Conservation (phyloP, 2,888 invertebrate species). For the Apamea epomidion region DNA sequence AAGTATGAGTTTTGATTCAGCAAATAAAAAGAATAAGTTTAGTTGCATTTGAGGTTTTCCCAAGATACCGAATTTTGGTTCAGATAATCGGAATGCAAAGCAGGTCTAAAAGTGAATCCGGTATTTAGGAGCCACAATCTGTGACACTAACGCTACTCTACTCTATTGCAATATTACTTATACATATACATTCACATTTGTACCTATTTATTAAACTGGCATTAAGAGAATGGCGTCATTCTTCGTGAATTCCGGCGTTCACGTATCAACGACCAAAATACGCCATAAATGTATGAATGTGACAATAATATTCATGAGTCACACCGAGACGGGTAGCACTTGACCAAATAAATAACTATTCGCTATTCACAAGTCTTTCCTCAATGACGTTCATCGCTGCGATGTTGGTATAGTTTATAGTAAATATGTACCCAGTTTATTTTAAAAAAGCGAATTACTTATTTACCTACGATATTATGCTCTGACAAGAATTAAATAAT, state of each 20-base stretch:
- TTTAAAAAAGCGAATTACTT: not conserved
- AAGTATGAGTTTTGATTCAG: not conserved
- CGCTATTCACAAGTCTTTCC: slow-evolving; percentile 80
- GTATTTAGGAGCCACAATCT: slow-evolving; percentile 24
- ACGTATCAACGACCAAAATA: slow-evolving; percentile 85
- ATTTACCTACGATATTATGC: slow-evolving; percentile 1
- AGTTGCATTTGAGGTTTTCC: not conserved
- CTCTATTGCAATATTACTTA: slow-evolving; percentile 47
- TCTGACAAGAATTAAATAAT: slow-evolving; percentile 1
- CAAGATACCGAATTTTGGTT: slow-evolving; percentile 1
- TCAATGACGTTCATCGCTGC: slow-evolving; percentile 72
- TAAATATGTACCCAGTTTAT: slow-evolving; percentile 2
- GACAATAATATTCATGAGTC: slow-evolving; percentile 89
- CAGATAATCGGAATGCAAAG: slow-evolving; percentile 9
- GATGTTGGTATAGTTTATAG: slow-evolving; percentile 25
- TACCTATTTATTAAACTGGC: slow-evolving; percentile 68
- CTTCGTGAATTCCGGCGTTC: slow-evolving; percentile 82
- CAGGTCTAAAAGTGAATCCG: not conserved
- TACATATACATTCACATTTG: slow-evolving; percentile 48
- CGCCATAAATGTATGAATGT: slow-evolving; percentile 83
- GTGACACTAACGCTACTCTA: slow-evolving; percentile 29
- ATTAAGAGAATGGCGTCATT: slow-evolving; percentile 87
- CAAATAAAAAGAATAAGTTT: not conserved
- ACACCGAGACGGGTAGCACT: slow-evolving; percentile 79
- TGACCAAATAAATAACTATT: slow-evolving; percentile 88